These are phyloP conservation scores for Hyppa rectilinea DNA, from an alignment of 2,888 invertebrate species.

Conservation along the genomic window DNA sequence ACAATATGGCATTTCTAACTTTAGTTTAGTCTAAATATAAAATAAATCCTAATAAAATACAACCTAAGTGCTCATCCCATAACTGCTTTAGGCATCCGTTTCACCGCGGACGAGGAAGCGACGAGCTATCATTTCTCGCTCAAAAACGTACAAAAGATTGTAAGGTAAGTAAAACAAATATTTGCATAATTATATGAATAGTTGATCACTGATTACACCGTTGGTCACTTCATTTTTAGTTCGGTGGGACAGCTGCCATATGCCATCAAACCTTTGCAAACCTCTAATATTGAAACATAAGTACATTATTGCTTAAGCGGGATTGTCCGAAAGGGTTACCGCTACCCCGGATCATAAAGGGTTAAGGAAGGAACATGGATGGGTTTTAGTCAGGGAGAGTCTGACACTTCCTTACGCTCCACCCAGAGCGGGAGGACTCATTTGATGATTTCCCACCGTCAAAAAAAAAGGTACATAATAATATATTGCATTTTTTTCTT, in stretches of 20 bases:
- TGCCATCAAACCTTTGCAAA: neutral
- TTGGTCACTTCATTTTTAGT: no score
- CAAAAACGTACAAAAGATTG: neutral
- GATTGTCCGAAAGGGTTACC: no score
- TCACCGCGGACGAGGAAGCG: neutral
- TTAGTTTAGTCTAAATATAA: neutral
- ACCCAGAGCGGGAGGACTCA: no score
- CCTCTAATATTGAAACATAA: neutral
- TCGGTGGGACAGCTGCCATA: neutral
- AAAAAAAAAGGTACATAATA: no score
- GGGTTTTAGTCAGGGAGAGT: no score
- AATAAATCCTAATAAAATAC: neutral
- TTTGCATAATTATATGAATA: no score
- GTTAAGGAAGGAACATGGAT: no score
- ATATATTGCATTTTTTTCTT: neutral
- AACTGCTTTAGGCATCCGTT: neutral
- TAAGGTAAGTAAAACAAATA: neutral
- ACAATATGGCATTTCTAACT: neutral
- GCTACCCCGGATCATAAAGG: no score
- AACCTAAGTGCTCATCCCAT: accelerated
- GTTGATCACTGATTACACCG: neutral
- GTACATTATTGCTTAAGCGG: no score
- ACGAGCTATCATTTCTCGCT: neutral
- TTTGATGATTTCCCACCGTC: no score
- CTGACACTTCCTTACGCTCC: no score